A percentile compares a stretch with the other conserved stretches of the same genome.
Evolutionary conservation across 2,797 vertebrate genomes (phyloP).

Genomic region (Sternarchorhynchus goeldii): DNA sequence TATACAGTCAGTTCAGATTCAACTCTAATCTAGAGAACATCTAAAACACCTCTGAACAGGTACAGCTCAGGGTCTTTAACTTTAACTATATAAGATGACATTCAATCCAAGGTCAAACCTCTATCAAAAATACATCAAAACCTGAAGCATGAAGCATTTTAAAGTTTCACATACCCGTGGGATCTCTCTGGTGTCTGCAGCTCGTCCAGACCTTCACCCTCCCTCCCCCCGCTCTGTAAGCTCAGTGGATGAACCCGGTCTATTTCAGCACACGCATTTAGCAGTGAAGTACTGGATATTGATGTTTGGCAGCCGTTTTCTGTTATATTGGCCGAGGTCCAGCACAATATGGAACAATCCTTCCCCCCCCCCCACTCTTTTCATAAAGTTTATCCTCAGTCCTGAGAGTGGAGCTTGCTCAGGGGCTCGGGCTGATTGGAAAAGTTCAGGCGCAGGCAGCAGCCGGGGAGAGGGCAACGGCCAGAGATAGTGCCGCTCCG

Average conservation of each 20-base stretch:
- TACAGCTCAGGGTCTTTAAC: background rate
- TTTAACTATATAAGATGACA: background rate
- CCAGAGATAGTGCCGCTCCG: slow-evolving; percentile 50
- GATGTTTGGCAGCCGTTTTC: slow-evolving; percentile 31
- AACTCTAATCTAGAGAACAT: background rate
- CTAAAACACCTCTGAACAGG: no score
- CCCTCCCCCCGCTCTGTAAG: slow-evolving; percentile 10
- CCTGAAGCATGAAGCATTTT: no score
- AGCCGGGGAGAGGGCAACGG: slow-evolving; percentile 33
- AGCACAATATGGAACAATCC: slow-evolving; percentile 41
- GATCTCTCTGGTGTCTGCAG: background rate
- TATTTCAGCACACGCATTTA: slow-evolving; percentile 37
- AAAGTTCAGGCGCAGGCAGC: slow-evolving; percentile 44
- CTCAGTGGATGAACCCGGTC: background rate
- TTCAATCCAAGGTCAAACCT: background rate
- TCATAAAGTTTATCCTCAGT: slow-evolving; percentile 44
- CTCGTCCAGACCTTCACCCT: slow-evolving; percentile 8
- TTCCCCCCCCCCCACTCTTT: slow-evolving; percentile 12
- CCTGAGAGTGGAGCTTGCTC: slow-evolving; percentile 34
- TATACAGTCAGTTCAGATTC: background rate
- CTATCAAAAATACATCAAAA: no score
- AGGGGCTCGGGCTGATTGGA: slow-evolving; percentile 52
- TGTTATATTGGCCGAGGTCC: slow-evolving; percentile 47
- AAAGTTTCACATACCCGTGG: no score
- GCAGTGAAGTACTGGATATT: slow-evolving; percentile 28